Base-by-base conservation (phyloP, 2,888 invertebrate species). In the Leptinotarsa tumamoca region DNA sequence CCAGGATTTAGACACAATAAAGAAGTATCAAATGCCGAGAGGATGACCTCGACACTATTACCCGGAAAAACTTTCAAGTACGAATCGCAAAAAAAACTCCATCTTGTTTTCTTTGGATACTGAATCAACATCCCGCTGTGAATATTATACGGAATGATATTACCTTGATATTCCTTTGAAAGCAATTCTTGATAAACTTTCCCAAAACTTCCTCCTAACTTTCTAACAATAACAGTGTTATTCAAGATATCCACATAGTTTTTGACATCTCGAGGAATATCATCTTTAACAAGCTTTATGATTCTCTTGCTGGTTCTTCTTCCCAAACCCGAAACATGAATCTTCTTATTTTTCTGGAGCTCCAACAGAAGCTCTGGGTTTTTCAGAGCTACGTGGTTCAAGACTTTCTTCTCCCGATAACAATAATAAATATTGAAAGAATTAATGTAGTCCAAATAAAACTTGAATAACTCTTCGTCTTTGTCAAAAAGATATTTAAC, bases 401-500 rank as follows among this genome's bases (percentile, higher is more conserved):
- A 68, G 61, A 81, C 79, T 71, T 78, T 77, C 13, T 15, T 10
- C 67, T 81, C 74, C 56, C 68, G 52, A 63, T 78, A 81, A 17
- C 1, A 17, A 14, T 70, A 23, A 23, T 23, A 23, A 23, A 3
- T 63, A 0, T 3, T 58, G n/a, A 67, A 56, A 58, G 71, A 71
- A 56, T 77, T 72, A 50, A 79, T 77, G 18, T 80, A 73, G 1
- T 79, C 76, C 13, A 82, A 58, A 69, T 82, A 83, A 4, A 75
- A 52, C 68, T 76, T 73, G 66, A 83, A 75, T 21, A 79, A 73
- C 13, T 78, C 67, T 14, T 71, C 56, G 49, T 79, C 75, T 68
- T 78, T 81, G 43, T 81, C 75, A 33, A 81, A 75, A 7, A 84
- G 50, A 67, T 79, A 61, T 70, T 80, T 79, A 23, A 83, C 68